Evolutionary conservation across 1,140 invertebrate genomes (phyloP).

Genomic region (Batillaria attramentaria): DNA sequence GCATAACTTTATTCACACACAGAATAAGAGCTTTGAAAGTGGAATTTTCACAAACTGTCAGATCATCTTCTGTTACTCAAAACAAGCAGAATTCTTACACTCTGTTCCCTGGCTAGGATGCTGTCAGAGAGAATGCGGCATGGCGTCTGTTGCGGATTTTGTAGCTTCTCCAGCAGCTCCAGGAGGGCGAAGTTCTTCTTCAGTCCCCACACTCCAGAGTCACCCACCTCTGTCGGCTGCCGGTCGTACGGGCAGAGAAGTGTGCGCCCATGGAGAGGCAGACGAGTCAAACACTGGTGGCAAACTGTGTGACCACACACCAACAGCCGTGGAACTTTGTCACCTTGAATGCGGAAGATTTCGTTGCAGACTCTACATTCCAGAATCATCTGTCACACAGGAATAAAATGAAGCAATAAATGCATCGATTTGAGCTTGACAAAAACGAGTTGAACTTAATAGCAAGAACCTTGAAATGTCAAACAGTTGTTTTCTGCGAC

Average conservation of each 20-base stretch:
- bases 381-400: conserved; percentile 66
- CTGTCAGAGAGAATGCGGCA: conserved; percentile 70
- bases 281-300: conserved; percentile 76
- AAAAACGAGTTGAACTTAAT: too few relatives aligned
- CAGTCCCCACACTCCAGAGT: conserved; percentile 76
- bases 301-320: conserved; percentile 79
- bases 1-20: background rate
- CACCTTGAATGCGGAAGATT: conserved; percentile 77
- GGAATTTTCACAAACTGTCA: background rate
- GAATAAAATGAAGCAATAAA: background rate
- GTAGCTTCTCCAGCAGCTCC: conserved; percentile 76
- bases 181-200: conserved; percentile 80
- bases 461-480: too few relatives aligned
- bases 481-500: too few relatives aligned
- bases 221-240: conserved; percentile 76
- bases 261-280: conserved; percentile 73
- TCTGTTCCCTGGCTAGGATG: conserved; percentile 72
- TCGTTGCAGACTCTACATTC: conserved; percentile 80
- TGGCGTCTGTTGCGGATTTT: conserved; percentile 62
- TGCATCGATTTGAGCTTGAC: too few relatives aligned
- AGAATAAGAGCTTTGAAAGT: background rate
- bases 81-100: conserved; percentile 60
- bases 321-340: conserved; percentile 77
- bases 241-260: conserved; percentile 78
- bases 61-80: background rate